phyloP scores from a whole-genome alignment of 2,888 invertebrate species.

The Epistrophe grossulariae region DNA sequence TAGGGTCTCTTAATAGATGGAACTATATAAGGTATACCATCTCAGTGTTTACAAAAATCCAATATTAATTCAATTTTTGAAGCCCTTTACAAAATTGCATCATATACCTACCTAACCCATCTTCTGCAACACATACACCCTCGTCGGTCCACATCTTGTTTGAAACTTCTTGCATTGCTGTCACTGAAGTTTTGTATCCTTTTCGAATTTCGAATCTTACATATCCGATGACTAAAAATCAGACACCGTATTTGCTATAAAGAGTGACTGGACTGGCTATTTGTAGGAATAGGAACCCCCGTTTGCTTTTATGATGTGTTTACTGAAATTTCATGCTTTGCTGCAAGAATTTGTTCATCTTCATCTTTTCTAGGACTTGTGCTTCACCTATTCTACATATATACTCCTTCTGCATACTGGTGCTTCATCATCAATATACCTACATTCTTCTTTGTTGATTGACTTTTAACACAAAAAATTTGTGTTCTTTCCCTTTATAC shows the following conservation, averaged over 20 bases:
- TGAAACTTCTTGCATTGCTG: constrained; percentile 14
- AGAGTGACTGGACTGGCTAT: background rate
- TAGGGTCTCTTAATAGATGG: constrained; percentile 2
- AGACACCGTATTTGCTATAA: constrained; percentile 13
- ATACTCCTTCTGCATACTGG: constrained; percentile 6
- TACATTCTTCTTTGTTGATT: constrained; percentile 56
- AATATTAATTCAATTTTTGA: constrained; percentile 34
- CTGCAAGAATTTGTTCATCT: constrained; percentile 60
- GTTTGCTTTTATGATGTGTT: constrained; percentile 28
- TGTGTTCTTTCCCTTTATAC: constrained; percentile 31
- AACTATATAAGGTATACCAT: background rate
- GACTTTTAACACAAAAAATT: constrained; percentile 63
- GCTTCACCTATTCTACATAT: background rate
- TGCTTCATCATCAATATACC: constrained; percentile 23
- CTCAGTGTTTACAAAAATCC: background rate
- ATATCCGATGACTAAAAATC: constrained; percentile 31
- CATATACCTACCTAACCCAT: background rate
- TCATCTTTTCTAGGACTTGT: constrained; percentile 53
- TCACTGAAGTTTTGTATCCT: constrained; percentile 11
- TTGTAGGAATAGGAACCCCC: background rate
- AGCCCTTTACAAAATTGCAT: constrained; percentile 3
- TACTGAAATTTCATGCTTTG: constrained; percentile 56
- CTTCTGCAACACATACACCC: background rate
- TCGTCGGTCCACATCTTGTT: background rate
- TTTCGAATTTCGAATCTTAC: no score